Evolutionary conservation across 2,888 invertebrate genomes (phyloP).

Genomic region (Drosophila demipolita): DNA sequence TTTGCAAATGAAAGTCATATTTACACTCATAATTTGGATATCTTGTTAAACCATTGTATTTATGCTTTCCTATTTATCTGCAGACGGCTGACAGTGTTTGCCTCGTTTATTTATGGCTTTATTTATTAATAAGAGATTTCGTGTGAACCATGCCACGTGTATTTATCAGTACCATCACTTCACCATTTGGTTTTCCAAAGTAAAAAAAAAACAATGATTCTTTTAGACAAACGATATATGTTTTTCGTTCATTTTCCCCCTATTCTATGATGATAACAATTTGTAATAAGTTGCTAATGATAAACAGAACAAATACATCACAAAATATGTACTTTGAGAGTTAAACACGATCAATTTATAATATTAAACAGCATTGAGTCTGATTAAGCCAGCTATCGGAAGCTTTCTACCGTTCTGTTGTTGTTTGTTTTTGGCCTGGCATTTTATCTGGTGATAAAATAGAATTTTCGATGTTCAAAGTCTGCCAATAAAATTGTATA

Average conservation of each 20-base stretch:
- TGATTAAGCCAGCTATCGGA: constrained; percentile 6
- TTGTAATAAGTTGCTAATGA: neutral
- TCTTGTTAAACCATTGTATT: constrained; percentile 20
- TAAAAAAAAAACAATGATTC: neutral
- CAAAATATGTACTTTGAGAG: neutral
- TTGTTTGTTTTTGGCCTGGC: constrained; percentile 11
- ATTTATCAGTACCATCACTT: constrained; percentile 31
- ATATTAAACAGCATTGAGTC: neutral
- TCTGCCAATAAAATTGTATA: constrained; percentile 46
- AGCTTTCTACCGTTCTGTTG: neutral
- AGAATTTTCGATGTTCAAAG: constrained; percentile 55
- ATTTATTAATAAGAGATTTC: constrained; percentile 45
- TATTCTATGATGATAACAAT: constrained; percentile 4
- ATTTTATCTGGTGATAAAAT: constrained; percentile 67
- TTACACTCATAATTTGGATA: neutral
- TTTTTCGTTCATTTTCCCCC: constrained; percentile 8
- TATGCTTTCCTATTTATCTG: neutral
- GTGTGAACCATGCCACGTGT: constrained; percentile 60
- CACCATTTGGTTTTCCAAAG: constrained; percentile 17
- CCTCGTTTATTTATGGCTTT: constrained; percentile 40
- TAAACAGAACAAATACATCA: neutral
- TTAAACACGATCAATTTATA: neutral
- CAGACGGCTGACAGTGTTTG: neutral
- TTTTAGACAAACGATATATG: neutral
- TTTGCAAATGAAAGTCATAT: neutral